Conservation (phyloP, 35 echinoderm and acorn worm genomes). For the Ptychodera flava region DNA sequence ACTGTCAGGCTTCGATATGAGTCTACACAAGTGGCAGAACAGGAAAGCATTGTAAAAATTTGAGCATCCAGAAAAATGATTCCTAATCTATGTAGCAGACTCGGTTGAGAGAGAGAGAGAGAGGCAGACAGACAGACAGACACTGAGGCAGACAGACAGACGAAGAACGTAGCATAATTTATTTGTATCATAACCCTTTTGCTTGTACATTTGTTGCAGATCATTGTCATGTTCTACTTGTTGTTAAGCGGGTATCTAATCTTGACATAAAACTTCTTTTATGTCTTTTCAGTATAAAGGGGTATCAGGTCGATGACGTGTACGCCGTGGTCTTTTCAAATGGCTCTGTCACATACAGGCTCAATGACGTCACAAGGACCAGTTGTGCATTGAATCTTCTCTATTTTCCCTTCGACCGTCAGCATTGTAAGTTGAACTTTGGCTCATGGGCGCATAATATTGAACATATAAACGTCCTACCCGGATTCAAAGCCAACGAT, state of each 20-base stretch:
- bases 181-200: too few relatives aligned
- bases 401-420: conserved; percentile 52
- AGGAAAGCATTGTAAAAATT: too few relatives aligned
- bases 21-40: too few relatives aligned
- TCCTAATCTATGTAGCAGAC: too few relatives aligned
- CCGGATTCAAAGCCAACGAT: neutral
- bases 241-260: neutral
- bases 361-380: conserved; percentile 17
- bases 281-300: neutral
- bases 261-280: neutral
- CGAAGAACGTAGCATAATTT: too few relatives aligned
- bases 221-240: neutral
- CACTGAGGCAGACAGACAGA: neutral
- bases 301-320: neutral
- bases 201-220: neutral
- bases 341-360: neutral
- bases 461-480: neutral
- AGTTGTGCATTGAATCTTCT: conserved; percentile 18
- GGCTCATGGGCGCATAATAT: conserved; percentile 20
- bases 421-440: conserved; percentile 40
- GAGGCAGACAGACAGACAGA: too few relatives aligned
- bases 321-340: neutral
- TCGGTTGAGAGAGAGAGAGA: too few relatives aligned
- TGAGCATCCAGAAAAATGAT: too few relatives aligned
- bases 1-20: too few relatives aligned